Evolutionary conservation across 2,888 invertebrate genomes (phyloP), one percentile per base, ranked within the genome.

Genomic region (Physocephala rufipes): DNA sequence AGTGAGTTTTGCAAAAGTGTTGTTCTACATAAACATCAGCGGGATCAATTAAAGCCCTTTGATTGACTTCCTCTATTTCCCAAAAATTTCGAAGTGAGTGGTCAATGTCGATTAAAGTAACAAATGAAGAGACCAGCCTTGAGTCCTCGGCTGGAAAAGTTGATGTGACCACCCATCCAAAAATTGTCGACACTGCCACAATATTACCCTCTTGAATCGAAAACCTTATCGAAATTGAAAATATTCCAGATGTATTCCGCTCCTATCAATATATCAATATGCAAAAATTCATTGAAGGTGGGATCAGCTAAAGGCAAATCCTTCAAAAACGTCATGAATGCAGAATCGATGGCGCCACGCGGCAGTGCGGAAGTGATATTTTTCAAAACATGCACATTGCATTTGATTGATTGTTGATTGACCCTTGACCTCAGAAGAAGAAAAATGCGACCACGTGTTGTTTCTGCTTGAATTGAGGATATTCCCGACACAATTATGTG

Each of bases 121-220:
- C 26, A 24, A 65, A 64, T 21, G 61, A 69, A 51, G 53, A 15
- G 15, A 12, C 49, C 67, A 70, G 2, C 73, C 65, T 3, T 74
- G 67, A n/a, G 51, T 16, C 5, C 16, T 53, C 47, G 13, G 51
- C 5, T n/a, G 26, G 24, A 49, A 30, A 43, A 2, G 61, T 36
- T 24, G 30, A 67, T n/a, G 63, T 70, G 15, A 73, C 49, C 13
- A 70, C 61, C 73, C 67, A 73, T 36, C 67, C 70, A 28, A 70
- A 71, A 47, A 70, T 70, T 19, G 64, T 63, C 15, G 73, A 71
- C 7, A 68, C 26, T 9, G 71, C 65, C 49, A 73, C 3, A 15
- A 36, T 24, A 21, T 73, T 73, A 28, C 65, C 70, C 7, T 55
- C 9, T n/a, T 1, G 47, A 5, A 36, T 49, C 49, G 67, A 58